Evolutionary conservation across 2,797 vertebrate genomes (phyloP), one percentile per base, ranked within the genome.

Genomic region (Moxostoma hubbsi): DNA sequence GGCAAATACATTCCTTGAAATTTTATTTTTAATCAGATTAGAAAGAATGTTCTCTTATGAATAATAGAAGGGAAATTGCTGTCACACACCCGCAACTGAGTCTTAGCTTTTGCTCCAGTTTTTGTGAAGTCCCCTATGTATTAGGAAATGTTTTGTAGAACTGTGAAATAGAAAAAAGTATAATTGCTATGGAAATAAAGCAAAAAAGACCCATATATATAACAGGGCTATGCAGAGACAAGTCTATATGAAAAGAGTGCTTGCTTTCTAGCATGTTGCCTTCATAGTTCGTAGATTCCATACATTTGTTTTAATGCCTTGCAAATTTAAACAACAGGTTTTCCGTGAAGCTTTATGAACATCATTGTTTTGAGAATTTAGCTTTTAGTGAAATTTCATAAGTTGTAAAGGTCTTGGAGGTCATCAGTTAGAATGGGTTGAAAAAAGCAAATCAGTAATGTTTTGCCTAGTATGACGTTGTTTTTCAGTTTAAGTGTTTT

Each of bases 1-100:
- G 59, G 83, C 75, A 86, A 89, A 90, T 83, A 83, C 85, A 89
- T 91, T 90, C 87, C 87, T 83, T 64, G 72, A 24, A 43, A 16
- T 71, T 74, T 79, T 47, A 75, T 83, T 74, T 80, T 80, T 55
- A 24, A 36, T 77, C 71, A 59, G 67, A 68, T 59, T 53, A 76
- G 80, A 85, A 80, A 81, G 76, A 86, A 85, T 69, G 85, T 80
- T 82, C 84, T 85, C 81, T 73, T 66, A 81, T 36, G 61, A 82
- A 77, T 72, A 65, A 87, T 82, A 69, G 83, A 77, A 57, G 9
- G 46, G 9, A 63, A 70, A 84, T 85, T 81, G 82, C 78, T 0
- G 79, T 66, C 75, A 64, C 9, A 13, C 7, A 47, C 58, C 12
- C 59, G 36, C 59, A 7, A 6, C 12, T n/a, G 43, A 58, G 18